Evolutionary conservation across 2,888 invertebrate species (phyloP).

Genomic region (Cybosia mesomella): DNA sequence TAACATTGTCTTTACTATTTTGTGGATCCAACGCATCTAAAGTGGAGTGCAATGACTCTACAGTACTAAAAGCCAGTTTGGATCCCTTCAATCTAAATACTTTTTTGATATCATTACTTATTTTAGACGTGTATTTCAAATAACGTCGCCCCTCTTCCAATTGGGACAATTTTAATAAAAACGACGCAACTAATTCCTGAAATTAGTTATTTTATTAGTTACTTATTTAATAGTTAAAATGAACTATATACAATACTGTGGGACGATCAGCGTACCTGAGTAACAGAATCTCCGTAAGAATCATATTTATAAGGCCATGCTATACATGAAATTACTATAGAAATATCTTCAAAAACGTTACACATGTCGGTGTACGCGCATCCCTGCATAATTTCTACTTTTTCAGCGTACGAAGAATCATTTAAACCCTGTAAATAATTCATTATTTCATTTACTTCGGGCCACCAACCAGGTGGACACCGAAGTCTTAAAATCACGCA

Average conservation of each 20-base stretch:
- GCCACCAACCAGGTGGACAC: too few species aligned
- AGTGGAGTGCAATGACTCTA: conserved; percentile 64
- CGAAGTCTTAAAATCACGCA: too few species aligned
- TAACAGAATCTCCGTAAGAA: conserved; percentile 58
- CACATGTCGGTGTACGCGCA: conserved; percentile 75
- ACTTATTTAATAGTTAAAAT: background rate
- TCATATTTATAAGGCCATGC: conserved; percentile 70
- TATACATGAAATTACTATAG: conserved; percentile 68
- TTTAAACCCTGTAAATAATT: conserved; percentile 64
- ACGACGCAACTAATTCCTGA: conserved; percentile 67
- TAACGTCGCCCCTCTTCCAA: conserved; percentile 78
- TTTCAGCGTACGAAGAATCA: conserved; percentile 64
- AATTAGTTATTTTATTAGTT: conserved; percentile 34
- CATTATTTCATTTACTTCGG: too few species aligned
- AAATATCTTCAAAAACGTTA: conserved; percentile 74
- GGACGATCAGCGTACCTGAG: conserved; percentile 64
- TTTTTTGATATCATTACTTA: conserved; percentile 73
- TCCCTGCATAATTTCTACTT: conserved; percentile 71
- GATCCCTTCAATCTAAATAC: conserved; percentile 65
- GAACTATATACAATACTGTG: background rate
- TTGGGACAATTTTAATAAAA: conserved; percentile 68
- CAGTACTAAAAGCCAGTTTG: conserved; percentile 59
- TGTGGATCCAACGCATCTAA: conserved; percentile 66
- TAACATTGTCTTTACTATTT: conserved; percentile 52
- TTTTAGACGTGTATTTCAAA: conserved; percentile 74